Conservation (phyloP, 1,140 invertebrate genomes). For the Rhyzopertha dominica region DNA sequence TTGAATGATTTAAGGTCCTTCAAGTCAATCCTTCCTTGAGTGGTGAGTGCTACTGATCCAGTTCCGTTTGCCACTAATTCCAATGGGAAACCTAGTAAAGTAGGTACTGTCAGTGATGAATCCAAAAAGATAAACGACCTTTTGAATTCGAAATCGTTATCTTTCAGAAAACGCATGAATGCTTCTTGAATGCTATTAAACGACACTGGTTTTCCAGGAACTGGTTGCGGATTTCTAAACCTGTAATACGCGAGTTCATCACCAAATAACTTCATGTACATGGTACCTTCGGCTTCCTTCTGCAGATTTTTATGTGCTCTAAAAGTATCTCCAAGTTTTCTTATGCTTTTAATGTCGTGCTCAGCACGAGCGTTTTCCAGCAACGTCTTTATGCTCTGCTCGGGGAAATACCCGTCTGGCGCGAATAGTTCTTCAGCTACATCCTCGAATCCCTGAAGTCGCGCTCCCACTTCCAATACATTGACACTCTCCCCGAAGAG, state of each 20-base stretch:
- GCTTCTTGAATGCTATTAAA: conserved; percentile 58
- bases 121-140: conserved; percentile 60
- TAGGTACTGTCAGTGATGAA: conserved; percentile 61
- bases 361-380: background rate
- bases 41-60: conserved; percentile 46
- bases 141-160: conserved; percentile 56
- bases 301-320: conserved; percentile 44
- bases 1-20: conserved; percentile 47
- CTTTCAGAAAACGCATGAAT: conserved; percentile 62
- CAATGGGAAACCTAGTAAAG: conserved; percentile 61
- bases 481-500: conserved; percentile 67
- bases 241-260: conserved; percentile 66
- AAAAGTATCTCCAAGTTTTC: conserved; percentile 15
- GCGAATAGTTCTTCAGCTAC: conserved; percentile 61
- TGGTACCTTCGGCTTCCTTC: conserved; percentile 45
- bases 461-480: conserved; percentile 57
- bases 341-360: conserved; percentile 7
- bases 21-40: conserved; percentile 48
- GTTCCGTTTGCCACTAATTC: conserved; percentile 62
- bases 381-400: conserved; percentile 52
- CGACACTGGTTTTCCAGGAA: conserved; percentile 51
- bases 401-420: conserved; percentile 48
- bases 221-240: conserved; percentile 57
- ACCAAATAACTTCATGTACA: conserved; percentile 63
- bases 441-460: conserved; percentile 61